Evolutionary conservation across 2,113 vertebrate genomes (phyloP), one percentile per base, ranked within the genome.

Genomic region (Zosterops japonicus): DNA sequence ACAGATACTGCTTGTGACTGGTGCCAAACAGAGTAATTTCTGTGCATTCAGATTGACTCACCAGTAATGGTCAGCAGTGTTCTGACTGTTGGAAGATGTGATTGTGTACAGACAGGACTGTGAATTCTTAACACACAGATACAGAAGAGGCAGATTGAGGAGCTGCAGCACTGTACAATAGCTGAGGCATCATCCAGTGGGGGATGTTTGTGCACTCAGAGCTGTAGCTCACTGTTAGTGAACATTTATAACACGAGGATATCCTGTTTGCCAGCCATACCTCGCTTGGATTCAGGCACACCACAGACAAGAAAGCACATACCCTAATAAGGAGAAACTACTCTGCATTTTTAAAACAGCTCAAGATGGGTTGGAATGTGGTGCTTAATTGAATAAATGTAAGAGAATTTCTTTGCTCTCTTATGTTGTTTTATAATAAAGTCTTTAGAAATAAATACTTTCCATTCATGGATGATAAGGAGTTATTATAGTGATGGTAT

Each of bases 261-360:
- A 50, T 91, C 63, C 59, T 46, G 21, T 84, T 90, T 85, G 44
- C 60, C 77, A 89, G 72, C 79, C 90, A 69, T 69, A 56, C 69
- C 90, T 93, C 12, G 0, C 92, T 82, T 79, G 95, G 57, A 65
- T 86, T 24, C 57, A 90, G 71, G 61, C 82, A 94, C 65, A 55
- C 57, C 90, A 22, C 53, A 90, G 94, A 93, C 94, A 94, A 95
- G 85, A 87, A 56, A 83, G 57, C 68, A 61, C 87, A 91, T 96
- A 89, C 14, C 96, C 95, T 96, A 97, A 97, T 93, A 97, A 96
- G 96, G 97, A 96, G 70, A 96, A 95, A 88, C 84, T 80, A 33
- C 70, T 35, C 78, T 90, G 83, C 55, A 36, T 90, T 94, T 82
- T 93, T 87, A 82, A 83, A 93, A 52, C 64, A 33, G 53, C 90